Evolutionary conservation across 2,113 vertebrate genomes (phyloP).

Genomic region (Australoheros scitulus): DNA sequence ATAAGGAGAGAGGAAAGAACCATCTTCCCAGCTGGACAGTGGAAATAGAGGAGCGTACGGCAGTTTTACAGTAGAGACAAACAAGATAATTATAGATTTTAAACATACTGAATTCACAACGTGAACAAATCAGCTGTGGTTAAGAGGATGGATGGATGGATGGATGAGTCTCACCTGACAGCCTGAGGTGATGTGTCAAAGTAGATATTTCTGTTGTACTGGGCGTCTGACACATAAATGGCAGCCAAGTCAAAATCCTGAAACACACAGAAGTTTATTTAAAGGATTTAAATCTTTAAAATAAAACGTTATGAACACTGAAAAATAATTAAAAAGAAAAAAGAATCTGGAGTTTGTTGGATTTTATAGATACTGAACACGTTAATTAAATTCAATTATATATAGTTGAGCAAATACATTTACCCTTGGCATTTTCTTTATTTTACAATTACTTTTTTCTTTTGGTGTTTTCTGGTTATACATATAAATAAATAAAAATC

Average conservation of each 20-base stretch:
- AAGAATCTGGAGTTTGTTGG: neutral
- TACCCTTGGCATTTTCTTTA: neutral
- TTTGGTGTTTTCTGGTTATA: too few relatives aligned
- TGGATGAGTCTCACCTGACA: constrained; percentile 80
- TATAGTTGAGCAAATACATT: too few relatives aligned
- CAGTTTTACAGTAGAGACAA: neutral
- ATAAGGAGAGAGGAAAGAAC: neutral
- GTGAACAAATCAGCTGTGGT: too few relatives aligned
- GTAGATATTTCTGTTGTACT: constrained; percentile 91
- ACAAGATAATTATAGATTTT: neutral
- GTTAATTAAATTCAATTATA: neutral
- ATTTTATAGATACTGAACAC: neutral
- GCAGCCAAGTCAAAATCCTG: constrained; percentile 88
- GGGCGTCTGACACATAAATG: constrained; percentile 91
- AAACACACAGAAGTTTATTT: constrained; percentile 4
- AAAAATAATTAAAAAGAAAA: neutral
- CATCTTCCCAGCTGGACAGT: neutral
- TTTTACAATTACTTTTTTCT: neutral
- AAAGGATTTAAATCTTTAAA: neutral
- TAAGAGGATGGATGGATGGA: too few relatives aligned
- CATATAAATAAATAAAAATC: too few relatives aligned
- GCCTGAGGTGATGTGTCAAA: constrained; percentile 88
- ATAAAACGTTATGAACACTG: neutral
- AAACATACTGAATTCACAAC: neutral
- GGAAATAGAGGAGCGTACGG: neutral